These are phyloP conservation scores for Calyptomena viridis DNA, from an alignment of 2,113 vertebrate genomes.

Conservation along the genomic window DNA sequence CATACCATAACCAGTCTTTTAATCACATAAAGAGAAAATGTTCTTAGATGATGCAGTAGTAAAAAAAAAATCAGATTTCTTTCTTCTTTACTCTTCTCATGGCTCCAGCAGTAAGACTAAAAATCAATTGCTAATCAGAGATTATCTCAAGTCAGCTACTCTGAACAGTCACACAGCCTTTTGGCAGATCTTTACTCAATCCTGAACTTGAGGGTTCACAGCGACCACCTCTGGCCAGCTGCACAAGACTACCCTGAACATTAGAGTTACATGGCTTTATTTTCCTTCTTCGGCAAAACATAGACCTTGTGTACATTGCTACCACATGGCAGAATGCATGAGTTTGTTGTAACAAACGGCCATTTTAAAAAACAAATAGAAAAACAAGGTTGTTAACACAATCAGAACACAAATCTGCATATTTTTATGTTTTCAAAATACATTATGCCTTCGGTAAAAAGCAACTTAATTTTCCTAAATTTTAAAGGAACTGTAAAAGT, in stretches of 20 bases:
- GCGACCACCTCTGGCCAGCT: neutral
- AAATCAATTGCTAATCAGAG: neutral
- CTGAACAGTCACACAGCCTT: neutral
- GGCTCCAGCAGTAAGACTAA: neutral
- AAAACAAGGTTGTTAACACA: neutral
- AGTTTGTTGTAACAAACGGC: neutral
- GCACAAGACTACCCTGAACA: neutral
- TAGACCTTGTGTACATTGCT: neutral
- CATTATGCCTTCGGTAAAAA: neutral
- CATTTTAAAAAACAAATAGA: neutral
- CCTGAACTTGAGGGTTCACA: neutral
- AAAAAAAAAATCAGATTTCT: neutral
- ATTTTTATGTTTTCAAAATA: neutral
- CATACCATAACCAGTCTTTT: neutral
- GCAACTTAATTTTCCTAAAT: neutral
- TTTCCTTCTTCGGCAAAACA: neutral
- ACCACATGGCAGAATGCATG: neutral
- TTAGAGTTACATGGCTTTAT: neutral
- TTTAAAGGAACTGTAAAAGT: neutral
- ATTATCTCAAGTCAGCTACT: neutral
- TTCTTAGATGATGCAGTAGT: neutral
- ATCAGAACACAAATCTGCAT: accelerated
- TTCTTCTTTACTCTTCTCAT: neutral
- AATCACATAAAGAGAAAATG: neutral
- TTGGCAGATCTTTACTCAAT: accelerated